Evolutionary conservation across 1,140 invertebrate genomes (phyloP).

Genomic region (Hormaphis cornu): DNA sequence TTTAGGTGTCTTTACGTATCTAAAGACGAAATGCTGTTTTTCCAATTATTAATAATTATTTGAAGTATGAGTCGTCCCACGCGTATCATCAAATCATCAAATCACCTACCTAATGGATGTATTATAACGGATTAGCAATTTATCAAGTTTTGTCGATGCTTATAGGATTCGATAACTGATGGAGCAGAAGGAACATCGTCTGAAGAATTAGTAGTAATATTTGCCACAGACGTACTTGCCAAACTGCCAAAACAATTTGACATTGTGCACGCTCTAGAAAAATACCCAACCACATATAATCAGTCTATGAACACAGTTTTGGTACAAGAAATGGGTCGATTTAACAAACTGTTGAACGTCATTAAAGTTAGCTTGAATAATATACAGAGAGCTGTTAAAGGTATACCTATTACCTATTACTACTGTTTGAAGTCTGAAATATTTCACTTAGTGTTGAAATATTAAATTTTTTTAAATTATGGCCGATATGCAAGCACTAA

Average conservation of each 20-base stretch:
- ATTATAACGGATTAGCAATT: too few species aligned
- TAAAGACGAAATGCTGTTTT: too few species aligned
- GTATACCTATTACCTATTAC: too few species aligned
- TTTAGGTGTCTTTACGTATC: too few species aligned
- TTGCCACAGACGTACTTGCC: conserved; percentile 55
- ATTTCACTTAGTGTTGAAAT: too few species aligned
- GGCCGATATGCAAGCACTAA: too few species aligned
- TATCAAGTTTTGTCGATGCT: not conserved
- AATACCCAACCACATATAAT: conserved; percentile 70
- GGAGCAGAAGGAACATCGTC: not conserved
- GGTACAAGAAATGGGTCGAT: conserved; percentile 86
- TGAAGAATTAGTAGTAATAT: not conserved
- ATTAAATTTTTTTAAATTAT: too few species aligned
- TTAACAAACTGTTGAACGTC: conserved; percentile 66
- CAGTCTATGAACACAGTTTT: conserved; percentile 89
- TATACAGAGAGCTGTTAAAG: conserved; percentile 82
- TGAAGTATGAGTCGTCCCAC: too few species aligned
- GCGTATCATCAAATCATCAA: too few species aligned
- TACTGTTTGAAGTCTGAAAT: too few species aligned
- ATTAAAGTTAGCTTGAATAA: conserved; percentile 68
- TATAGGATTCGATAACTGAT: not conserved
- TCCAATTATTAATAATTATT: too few species aligned
- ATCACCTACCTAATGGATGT: too few species aligned
- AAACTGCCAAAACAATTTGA: conserved; percentile 68
- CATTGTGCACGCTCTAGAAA: conserved; percentile 53